Evolutionary conservation across 2,113 vertebrate genomes (phyloP).

Genomic region (Caretta caretta): DNA sequence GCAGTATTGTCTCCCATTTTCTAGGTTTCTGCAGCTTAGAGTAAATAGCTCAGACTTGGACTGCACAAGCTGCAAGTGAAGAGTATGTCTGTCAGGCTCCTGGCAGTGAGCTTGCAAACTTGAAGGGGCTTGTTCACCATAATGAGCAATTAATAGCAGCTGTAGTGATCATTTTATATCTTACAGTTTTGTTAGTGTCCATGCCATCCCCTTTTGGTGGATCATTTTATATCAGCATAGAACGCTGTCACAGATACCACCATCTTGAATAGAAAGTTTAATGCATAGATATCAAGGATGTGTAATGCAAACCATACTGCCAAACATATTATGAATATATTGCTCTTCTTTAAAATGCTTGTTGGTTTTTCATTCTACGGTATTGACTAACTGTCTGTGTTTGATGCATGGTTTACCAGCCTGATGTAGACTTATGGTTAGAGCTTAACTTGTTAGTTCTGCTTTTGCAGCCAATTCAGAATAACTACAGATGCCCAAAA

Average conservation of each 20-base stretch:
- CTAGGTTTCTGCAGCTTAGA: conserved; percentile 51
- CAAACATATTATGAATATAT: conserved; percentile 87
- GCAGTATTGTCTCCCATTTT: conserved; percentile 48
- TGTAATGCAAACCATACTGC: conserved; percentile 78
- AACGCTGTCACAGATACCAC: conserved; percentile 53
- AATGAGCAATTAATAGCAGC: conserved; percentile 18
- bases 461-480: conserved; percentile 90
- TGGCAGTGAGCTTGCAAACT: not conserved
- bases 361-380: conserved; percentile 92
- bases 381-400: conserved; percentile 95
- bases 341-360: conserved; percentile 89
- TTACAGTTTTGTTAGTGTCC: conserved; percentile 49
- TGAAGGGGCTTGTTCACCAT: conserved; percentile 24
- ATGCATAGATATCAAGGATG: conserved; percentile 58
- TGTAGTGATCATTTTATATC: conserved; percentile 56
- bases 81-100: conserved; percentile 1
- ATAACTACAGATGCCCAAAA: conserved; percentile 93
- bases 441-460: conserved; percentile 98
- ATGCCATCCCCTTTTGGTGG: conserved; percentile 31
- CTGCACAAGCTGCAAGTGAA: not conserved
- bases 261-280: conserved; percentile 60
- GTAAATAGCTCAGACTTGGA: conserved; percentile 48
- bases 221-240: conserved; percentile 50
- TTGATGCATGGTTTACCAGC: conserved; percentile 93
- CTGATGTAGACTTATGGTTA: conserved; percentile 93